These are phyloP conservation scores for Pardalotus punctatus DNA, from an alignment of 2,113 vertebrate genomes.

Conservation along the genomic window DNA sequence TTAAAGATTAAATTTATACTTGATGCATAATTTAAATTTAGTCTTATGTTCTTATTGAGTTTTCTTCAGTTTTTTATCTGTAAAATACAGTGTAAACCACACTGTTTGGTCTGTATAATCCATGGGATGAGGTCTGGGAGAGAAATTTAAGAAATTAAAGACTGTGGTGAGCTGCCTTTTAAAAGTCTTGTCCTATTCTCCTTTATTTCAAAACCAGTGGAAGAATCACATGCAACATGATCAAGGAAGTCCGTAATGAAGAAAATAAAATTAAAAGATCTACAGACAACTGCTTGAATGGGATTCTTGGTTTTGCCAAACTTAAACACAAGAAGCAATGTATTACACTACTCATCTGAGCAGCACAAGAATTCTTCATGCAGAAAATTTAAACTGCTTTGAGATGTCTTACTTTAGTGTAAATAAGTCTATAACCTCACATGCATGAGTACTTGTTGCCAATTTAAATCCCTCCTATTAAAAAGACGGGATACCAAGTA, in stretches of 20 bases:
- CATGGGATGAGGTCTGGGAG: background rate
- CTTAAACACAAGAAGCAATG: background rate
- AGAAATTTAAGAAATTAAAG: constrained; percentile 13
- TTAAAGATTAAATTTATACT: constrained; percentile 55
- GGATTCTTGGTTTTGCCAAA: background rate
- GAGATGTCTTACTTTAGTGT: background rate
- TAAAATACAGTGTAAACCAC: constrained; percentile 14
- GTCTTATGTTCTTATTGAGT: constrained; percentile 18
- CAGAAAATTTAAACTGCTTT: background rate
- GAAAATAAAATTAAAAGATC: background rate
- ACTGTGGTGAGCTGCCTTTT: background rate
- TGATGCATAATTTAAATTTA: constrained; percentile 55
- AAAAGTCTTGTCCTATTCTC: background rate
- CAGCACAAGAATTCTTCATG: background rate
- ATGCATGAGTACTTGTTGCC: background rate
- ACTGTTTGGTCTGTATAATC: constrained; percentile 29
- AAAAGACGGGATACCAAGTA: fast-evolving
- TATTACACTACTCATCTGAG: background rate
- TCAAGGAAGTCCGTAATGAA: background rate
- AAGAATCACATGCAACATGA: background rate
- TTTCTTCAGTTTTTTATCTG: constrained; percentile 36
- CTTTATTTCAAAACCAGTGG: constrained; percentile 17
- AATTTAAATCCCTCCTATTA: background rate
- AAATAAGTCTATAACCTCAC: background rate
- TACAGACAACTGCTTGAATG: background rate